phyloP scores from a whole-genome alignment of 2,888 invertebrate species.

The Eupithecia exiguata region DNA sequence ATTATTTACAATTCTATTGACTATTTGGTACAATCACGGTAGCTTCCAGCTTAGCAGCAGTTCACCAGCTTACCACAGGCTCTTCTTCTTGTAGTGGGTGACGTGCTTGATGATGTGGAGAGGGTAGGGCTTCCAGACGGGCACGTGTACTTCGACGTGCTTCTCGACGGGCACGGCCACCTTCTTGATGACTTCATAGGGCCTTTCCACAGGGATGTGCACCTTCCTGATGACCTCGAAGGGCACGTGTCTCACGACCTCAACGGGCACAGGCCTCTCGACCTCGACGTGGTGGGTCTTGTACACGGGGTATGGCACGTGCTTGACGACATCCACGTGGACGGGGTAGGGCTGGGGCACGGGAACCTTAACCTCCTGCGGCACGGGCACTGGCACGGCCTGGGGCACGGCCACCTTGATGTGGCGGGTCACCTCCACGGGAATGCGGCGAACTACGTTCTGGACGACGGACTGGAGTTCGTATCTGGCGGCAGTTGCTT shows the following conservation, averaged over 20 bases:
- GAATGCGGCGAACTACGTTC: slow-evolving; percentile 73
- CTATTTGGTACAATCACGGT: slow-evolving; percentile 79
- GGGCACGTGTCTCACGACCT: slow-evolving; percentile 73
- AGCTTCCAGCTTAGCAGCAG: slow-evolving; percentile 40
- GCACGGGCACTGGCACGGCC: slow-evolving; percentile 72
- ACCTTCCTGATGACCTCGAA: slow-evolving; percentile 76
- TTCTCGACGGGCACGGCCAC: slow-evolving; percentile 74
- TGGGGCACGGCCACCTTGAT: slow-evolving; percentile 72
- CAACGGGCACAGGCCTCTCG: slow-evolving; percentile 74
- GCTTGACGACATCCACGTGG: slow-evolving; percentile 73
- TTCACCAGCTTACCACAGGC: slow-evolving; percentile 61
- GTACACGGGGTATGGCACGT: slow-evolving; percentile 77
- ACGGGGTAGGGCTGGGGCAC: slow-evolving; percentile 80
- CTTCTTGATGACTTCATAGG: slow-evolving; percentile 78
- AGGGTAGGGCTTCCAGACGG: slow-evolving; percentile 78
- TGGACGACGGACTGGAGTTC: slow-evolving; percentile 77
- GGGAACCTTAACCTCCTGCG: slow-evolving; percentile 72
- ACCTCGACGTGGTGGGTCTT: slow-evolving; percentile 76
- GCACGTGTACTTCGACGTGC: slow-evolving; percentile 74
- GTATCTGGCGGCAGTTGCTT: slow-evolving; percentile 62
- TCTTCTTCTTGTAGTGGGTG: slow-evolving; percentile 79
- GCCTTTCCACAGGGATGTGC: slow-evolving; percentile 72
- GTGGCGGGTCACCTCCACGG: slow-evolving; percentile 76
- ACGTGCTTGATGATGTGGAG: slow-evolving; percentile 80
- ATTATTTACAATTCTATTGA: slow-evolving; percentile 79